Conservation (phyloP, 1,140 invertebrate genomes). For the Saccostrea echinata region DNA sequence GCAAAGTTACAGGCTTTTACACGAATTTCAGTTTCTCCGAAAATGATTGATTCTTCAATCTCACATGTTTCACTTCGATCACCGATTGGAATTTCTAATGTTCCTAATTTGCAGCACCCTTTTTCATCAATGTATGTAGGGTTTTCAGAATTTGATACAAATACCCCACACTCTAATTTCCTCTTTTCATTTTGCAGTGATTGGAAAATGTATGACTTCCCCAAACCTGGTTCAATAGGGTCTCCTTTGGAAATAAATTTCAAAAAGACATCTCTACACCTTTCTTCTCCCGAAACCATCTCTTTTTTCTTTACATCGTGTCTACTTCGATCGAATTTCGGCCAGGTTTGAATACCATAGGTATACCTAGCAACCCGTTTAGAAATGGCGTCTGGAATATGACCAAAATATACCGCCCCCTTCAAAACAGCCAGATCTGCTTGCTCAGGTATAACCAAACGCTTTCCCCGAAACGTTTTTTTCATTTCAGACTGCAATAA, state of each 20-base stretch:
- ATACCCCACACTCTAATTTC: not conserved
- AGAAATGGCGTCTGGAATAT: not conserved
- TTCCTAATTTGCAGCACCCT: not conserved
- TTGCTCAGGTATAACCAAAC: not conserved
- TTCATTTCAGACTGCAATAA: not conserved
- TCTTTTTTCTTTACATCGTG: not conserved
- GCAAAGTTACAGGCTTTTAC: not conserved
- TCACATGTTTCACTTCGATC: not conserved
- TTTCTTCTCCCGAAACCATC: not conserved
- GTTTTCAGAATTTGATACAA: not conserved
- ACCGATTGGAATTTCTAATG: not conserved
- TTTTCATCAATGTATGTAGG: not conserved
- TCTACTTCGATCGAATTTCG: not conserved
- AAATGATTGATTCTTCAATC: not conserved
- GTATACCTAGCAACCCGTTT: not conserved
- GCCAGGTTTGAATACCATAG: not conserved
- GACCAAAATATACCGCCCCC: not conserved
- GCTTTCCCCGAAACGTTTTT: not conserved
- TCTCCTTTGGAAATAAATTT: constrained; percentile 2
- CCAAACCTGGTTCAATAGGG: not conserved
- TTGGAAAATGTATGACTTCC: not conserved
- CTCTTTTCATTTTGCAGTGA: not conserved
- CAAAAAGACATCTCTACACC: not conserved
- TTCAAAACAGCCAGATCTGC: not conserved
- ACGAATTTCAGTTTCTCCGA: not conserved